These are phyloP conservation scores for Dorcus parallelipipedus DNA, from an alignment of 2,888 invertebrate species.

Conservation along the genomic window DNA sequence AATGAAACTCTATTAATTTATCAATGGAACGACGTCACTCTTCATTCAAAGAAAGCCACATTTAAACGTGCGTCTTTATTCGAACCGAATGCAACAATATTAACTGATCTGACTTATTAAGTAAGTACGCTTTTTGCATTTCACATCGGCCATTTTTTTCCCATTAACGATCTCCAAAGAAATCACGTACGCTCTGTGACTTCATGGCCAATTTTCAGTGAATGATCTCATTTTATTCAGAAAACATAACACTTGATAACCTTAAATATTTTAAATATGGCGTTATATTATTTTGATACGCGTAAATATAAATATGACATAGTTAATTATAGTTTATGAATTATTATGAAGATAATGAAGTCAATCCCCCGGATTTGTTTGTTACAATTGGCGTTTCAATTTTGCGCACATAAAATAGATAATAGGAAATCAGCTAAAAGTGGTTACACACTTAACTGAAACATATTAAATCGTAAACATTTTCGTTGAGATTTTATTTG, in stretches of 20 bases:
- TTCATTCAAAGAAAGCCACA: background rate
- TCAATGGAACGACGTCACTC: slow-evolving; percentile 11
- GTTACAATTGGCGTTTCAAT: too few species aligned
- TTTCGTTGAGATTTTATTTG: too few species aligned
- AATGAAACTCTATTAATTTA: slow-evolving; percentile 9
- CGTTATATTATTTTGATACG: background rate
- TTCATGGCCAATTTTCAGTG: slow-evolving; percentile 6
- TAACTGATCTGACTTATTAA: background rate
- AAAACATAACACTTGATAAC: slow-evolving; percentile 11
- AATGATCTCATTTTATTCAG: slow-evolving; percentile 13
- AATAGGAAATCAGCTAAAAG: too few species aligned
- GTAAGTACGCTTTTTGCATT: slow-evolving; percentile 3
- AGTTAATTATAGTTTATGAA: too few species aligned
- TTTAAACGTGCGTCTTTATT: too few species aligned
- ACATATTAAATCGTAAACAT: too few species aligned
- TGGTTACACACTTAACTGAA: too few species aligned
- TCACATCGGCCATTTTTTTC: background rate
- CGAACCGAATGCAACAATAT: too few species aligned
- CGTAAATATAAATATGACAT: background rate
- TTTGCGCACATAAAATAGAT: too few species aligned
- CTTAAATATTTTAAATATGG: slow-evolving; percentile 9
- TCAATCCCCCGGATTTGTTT: too few species aligned
- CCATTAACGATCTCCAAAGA: background rate
- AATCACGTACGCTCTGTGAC: slow-evolving; percentile 3
- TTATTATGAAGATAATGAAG: too few species aligned